Conservation (phyloP, 2,888 invertebrate species). For the Cosmopolites sordidus region DNA sequence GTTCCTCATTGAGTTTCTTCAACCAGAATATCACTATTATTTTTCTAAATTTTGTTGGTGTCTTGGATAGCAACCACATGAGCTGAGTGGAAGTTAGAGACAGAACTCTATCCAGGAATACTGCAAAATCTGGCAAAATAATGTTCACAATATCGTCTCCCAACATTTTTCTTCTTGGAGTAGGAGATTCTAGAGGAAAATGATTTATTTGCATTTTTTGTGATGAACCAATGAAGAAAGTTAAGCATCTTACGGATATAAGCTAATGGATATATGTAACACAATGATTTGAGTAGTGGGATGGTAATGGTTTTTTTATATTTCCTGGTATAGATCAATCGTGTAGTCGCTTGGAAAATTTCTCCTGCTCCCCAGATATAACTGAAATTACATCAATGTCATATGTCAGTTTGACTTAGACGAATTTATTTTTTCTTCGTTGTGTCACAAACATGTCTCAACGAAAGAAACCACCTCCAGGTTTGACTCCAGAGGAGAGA, state of each 20-base stretch:
- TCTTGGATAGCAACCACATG: not conserved
- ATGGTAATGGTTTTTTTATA: not conserved
- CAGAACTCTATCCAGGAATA: not conserved
- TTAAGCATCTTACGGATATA: not conserved
- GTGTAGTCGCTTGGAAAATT: not conserved
- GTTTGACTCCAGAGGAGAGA: constrained; percentile 33
- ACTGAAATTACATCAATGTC: not conserved
- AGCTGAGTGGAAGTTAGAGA: not conserved
- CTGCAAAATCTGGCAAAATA: not conserved
- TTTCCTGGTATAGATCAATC: not conserved
- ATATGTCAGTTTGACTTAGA: too few species aligned
- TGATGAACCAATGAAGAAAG: too few species aligned
- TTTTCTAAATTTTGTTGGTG: not conserved
- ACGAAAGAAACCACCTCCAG: constrained; percentile 8
- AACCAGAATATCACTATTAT: not conserved
- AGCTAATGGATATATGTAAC: not conserved
- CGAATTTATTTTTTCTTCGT: too few species aligned
- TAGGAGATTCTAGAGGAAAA: not conserved
- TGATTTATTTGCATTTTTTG: too few species aligned
- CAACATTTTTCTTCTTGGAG: not conserved
- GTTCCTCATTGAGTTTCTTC: not conserved
- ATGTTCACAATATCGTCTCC: not conserved
- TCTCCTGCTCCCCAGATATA: not conserved
- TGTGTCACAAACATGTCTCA: constrained; percentile 5
- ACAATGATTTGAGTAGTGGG: not conserved